Conservation (phyloP, 2,888 invertebrate genomes). For the Neoscelio sp. region DNA sequence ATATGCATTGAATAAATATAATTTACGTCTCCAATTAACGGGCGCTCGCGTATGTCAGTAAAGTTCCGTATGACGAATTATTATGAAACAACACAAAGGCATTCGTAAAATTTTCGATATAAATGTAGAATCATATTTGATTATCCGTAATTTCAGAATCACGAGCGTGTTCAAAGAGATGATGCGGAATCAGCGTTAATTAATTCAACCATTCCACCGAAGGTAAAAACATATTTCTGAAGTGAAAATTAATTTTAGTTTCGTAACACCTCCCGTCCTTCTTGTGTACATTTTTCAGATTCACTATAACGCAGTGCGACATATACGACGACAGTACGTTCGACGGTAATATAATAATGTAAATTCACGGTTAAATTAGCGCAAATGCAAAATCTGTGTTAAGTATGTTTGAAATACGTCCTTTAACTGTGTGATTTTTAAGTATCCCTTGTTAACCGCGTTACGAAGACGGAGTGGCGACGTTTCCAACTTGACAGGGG, state of each 20-base stretch:
- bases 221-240: background rate
- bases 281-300: background rate
- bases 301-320: conserved; percentile 14
- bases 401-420: conserved; percentile 18
- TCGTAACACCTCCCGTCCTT: background rate
- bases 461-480: conserved; percentile 23
- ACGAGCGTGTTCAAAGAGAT: background rate
- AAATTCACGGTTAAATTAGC: conserved; percentile 23
- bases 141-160: background rate
- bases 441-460: conserved; percentile 39
- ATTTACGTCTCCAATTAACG: conserved; percentile 3
- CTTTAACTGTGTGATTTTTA: conserved; percentile 32
- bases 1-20: conserved; percentile 1
- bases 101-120: conserved; percentile 3
- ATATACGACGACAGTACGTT: conserved; percentile 1
- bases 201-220: background rate
- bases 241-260: background rate
- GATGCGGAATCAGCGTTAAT: conserved; percentile 2
- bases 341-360: conserved; percentile 29
- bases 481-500: conserved; percentile 42
- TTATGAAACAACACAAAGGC: background rate
- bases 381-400: conserved; percentile 27
- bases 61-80: conserved; percentile 1
- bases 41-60: background rate
- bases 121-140: conserved; percentile 1